Evolutionary conservation across 2,797 vertebrate genomes (phyloP).

Genomic region (Acomys russatus): DNA sequence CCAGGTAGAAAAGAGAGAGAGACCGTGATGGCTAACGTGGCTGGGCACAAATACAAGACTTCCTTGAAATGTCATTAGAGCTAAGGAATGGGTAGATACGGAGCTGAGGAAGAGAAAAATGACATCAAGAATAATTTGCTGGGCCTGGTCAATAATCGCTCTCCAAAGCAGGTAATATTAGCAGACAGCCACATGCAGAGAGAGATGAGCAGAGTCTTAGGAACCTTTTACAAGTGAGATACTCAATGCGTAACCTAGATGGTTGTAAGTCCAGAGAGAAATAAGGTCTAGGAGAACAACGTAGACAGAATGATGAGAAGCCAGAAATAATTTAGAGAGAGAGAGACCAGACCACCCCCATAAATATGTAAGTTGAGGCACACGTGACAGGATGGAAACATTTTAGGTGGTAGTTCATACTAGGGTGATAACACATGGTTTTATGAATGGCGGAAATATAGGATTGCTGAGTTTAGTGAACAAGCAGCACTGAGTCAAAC

Average conservation of each 20-base stretch:
- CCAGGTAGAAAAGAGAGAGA: background rate
- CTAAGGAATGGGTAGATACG: background rate
- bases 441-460: background rate
- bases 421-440: background rate
- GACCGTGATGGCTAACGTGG: background rate
- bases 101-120: background rate
- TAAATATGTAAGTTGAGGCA: background rate
- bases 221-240: background rate
- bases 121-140: background rate
- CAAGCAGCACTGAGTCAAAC: background rate
- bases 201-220: background rate
- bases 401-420: background rate
- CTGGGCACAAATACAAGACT: background rate
- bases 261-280: background rate
- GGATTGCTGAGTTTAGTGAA: background rate
- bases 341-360: background rate
- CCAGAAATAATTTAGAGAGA: background rate
- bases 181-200: background rate
- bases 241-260: background rate
- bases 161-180: background rate
- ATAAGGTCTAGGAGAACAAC: background rate
- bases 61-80: background rate
- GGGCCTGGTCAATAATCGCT: background rate
- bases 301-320: background rate
- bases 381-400: background rate